Evolutionary conservation across 2,888 invertebrate genomes (phyloP).

Genomic region (Sphinx pinastri): DNA sequence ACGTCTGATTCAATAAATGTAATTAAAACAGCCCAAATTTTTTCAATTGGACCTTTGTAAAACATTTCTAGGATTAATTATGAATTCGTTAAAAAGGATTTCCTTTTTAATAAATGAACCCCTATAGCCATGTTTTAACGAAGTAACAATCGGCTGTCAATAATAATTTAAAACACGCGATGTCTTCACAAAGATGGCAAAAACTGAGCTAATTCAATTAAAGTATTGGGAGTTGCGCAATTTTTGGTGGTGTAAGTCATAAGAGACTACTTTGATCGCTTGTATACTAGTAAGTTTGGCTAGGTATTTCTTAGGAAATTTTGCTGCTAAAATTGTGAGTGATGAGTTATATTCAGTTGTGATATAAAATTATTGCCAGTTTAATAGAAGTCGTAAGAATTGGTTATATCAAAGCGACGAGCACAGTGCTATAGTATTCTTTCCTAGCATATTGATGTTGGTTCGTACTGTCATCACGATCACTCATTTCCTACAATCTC

Average conservation of each 20-base stretch:
- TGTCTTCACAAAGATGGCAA: conserved; percentile 50
- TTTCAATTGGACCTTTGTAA: no score
- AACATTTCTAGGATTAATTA: neutral
- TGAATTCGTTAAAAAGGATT: conserved; percentile 22
- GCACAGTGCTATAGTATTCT: no score
- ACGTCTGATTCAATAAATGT: no score
- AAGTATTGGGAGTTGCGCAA: conserved; percentile 50
- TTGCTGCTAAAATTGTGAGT: neutral
- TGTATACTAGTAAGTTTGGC: no score
- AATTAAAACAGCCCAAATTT: no score
- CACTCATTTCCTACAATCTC: no score
- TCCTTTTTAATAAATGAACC: conserved; percentile 30
- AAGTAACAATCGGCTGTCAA: conserved; percentile 64
- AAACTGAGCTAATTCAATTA: conserved; percentile 64
- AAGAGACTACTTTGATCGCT: conserved; percentile 6
- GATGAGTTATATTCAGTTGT: no score
- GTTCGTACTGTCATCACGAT: no score
- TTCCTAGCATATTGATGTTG: no score
- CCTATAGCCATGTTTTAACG: conserved; percentile 43
- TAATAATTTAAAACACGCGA: conserved; percentile 60
- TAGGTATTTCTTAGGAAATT: neutral
- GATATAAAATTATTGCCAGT: no score
- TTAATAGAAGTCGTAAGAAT: no score
- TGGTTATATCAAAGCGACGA: no score
- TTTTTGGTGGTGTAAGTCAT: conserved; percentile 37